Evolutionary conservation across 2,888 invertebrate genomes (phyloP), one percentile per base, ranked within the genome.

Genomic region (Ormyrus nitidulus): DNA sequence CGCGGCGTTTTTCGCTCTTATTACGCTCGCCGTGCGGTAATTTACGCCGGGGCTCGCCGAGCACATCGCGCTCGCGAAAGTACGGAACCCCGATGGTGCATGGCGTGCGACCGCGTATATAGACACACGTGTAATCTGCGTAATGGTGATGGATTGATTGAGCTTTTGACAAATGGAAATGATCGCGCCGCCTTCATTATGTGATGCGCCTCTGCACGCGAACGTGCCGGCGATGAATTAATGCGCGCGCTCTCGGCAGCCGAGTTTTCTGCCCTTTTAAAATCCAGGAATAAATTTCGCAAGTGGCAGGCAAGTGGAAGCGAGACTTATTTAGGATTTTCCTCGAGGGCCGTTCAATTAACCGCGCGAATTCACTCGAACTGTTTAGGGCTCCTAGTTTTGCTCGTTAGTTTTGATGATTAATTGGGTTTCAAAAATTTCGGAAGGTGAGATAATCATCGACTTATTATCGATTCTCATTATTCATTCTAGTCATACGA

Each of bases 101-200:
- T 49, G 34, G 11, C 64, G 49, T n/a, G 51, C 44, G 74, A 46
- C 6, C 56, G 76, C 70, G 19, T 58, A 48, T 59, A 19, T n/a
- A 2, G 19, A 19, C 19, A 19, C 19, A 19, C 19, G n/a, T 34
- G 59, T 49, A 49, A 61, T 68, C 51, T 11, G 11, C 59, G 53
- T 64, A 70, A 69, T 56, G 70, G 9, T 68, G 78, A 78, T 72
- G 68, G 78, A 78, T 78, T 54, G 72, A 78, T 78, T 68, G 78
- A 61, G 4, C 68, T 68, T 61, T 70, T 70, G 78, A 78, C 72
- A 72, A 78, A 78, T 78, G 72, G 61, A 68, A 72, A 68, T 78
- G 56, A 72, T 70, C 59, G 61, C 66, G 34, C 9, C 53, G n/a
- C 10, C 19, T 13, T 51, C 13, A 8, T 49, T 58, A 46, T 1